Conservation (phyloP, 2,797 vertebrate species). For the Coregonus sp. region DNA sequence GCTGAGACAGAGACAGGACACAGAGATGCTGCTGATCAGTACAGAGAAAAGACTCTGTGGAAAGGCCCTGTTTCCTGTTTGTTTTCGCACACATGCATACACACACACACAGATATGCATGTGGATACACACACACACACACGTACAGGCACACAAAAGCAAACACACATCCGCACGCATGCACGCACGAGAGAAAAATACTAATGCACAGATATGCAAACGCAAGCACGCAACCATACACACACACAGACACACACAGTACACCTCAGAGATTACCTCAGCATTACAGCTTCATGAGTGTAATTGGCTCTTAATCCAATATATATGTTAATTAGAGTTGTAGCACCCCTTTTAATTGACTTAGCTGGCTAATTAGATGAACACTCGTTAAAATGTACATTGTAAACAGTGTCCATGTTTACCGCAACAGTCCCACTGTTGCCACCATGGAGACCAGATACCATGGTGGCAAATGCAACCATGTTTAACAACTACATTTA, state of each 20-base stretch:
- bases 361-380: constrained; percentile 26
- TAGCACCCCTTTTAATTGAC: constrained; percentile 31
- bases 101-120: constrained; percentile 3
- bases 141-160: not conserved
- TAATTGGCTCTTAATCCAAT: constrained; percentile 42
- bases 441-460: not conserved
- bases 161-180: constrained; percentile 2
- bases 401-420: constrained; percentile 2
- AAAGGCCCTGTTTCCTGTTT: constrained; percentile 22
- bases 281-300: constrained; percentile 30
- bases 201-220: not conserved
- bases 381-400: constrained; percentile 30
- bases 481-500: not conserved
- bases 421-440: not conserved
- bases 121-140: not conserved
- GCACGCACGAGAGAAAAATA: not conserved
- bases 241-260: constrained; percentile 1
- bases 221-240: not conserved
- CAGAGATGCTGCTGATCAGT: constrained; percentile 5
- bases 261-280: constrained; percentile 15
- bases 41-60: constrained; percentile 10
- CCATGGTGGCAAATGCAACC: not conserved
- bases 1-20: constrained; percentile 12
- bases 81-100: not conserved
- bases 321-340: constrained; percentile 39